Evolutionary conservation across 2,888 invertebrate genomes (phyloP).

Genomic region (Archips crataeganus): DNA sequence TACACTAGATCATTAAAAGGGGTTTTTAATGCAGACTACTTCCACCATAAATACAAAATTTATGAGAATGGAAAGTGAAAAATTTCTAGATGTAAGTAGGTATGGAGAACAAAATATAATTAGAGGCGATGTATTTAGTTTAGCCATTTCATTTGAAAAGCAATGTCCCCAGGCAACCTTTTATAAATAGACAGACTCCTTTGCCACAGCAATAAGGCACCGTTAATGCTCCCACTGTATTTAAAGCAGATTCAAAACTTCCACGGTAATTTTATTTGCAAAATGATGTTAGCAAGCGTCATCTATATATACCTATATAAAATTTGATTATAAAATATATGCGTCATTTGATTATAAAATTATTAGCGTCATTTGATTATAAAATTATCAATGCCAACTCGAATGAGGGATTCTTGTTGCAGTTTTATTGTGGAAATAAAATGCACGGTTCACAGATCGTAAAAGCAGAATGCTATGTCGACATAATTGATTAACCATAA

Average conservation of each 20-base stretch:
- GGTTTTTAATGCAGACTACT: no score
- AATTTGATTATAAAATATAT: not conserved
- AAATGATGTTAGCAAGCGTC: constrained; percentile 1
- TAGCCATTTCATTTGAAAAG: not conserved
- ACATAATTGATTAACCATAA: not conserved
- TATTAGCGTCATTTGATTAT: not conserved
- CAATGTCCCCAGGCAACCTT: not conserved
- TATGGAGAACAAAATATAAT: no score
- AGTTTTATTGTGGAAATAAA: not conserved
- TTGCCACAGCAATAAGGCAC: not conserved
- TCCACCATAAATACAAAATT: no score
- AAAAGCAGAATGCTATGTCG: not conserved
- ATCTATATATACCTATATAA: no score
- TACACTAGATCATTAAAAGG: no score
- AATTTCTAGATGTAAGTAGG: no score
- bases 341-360: not conserved
- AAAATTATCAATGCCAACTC: not conserved
- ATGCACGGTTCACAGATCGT: not conserved
- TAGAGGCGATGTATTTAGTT: not conserved
- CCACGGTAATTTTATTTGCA: constrained; percentile 2
- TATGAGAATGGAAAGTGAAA: no score
- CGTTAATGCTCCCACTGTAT: not conserved
- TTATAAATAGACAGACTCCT: not conserved
- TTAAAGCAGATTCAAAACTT: not conserved
- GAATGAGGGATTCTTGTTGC: not conserved